Conservation (phyloP, 2,888 invertebrate genomes). For the Caenorhabditis doughertyi region DNA sequence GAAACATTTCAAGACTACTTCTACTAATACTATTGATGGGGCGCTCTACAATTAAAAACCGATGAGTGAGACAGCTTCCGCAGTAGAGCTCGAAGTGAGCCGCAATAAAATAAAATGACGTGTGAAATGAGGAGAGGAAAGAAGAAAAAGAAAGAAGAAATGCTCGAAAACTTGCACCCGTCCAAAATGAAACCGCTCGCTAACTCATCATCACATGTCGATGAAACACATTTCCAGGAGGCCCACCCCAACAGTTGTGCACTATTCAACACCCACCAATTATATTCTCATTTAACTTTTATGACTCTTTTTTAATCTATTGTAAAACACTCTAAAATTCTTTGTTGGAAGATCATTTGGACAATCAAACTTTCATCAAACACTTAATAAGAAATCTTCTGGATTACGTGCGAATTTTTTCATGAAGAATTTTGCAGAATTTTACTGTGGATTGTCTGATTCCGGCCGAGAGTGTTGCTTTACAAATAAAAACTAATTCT, state of each 20-base stretch:
- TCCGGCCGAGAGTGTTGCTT: no score
- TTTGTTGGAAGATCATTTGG: no score
- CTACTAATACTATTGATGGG: not conserved
- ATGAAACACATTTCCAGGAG: constrained; percentile 13
- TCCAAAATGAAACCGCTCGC: constrained; percentile 47
- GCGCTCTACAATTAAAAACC: constrained; percentile 42
- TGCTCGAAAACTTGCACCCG: constrained; percentile 56
- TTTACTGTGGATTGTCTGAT: no score
- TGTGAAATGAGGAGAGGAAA: constrained; percentile 44
- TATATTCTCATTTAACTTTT: constrained; percentile 22
- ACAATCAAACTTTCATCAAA: no score
- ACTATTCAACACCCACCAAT: constrained; percentile 7
- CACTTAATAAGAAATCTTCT: no score
- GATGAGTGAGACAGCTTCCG: constrained; percentile 18
- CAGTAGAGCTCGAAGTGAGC: constrained; percentile 11
- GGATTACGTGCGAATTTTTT: no score
- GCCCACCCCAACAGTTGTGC: constrained; percentile 35
- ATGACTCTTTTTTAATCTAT: not conserved
- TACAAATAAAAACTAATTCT: not conserved
- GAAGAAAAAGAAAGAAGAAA: constrained; percentile 21
- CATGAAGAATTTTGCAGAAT: no score
- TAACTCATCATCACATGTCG: constrained; percentile 50
- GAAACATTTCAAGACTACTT: constrained; percentile 16
- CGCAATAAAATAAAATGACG: constrained; percentile 62
- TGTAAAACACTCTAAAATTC: not conserved